phyloP scores from a whole-genome alignment of 2,797 vertebrate species.

The Dromococcyx pavoninus region DNA sequence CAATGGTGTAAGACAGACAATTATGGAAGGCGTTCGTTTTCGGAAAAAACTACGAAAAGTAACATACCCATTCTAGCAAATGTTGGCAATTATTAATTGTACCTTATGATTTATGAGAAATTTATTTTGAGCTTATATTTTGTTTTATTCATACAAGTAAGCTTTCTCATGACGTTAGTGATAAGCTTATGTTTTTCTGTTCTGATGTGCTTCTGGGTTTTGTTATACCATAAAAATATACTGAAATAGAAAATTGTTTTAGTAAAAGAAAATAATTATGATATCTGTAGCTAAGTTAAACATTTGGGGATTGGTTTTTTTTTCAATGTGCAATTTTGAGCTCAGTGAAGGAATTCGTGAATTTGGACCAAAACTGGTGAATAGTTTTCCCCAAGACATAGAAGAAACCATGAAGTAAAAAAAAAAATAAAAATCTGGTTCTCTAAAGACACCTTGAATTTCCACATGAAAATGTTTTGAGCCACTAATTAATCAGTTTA shows the following conservation, averaged over 20 bases:
- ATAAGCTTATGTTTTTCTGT: not conserved
- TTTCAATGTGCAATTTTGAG: not conserved
- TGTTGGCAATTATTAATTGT: not conserved
- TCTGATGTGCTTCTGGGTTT: not conserved
- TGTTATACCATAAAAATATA: not conserved
- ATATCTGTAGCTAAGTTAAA: not conserved
- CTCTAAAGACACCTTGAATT: not conserved
- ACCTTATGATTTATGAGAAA: not conserved
- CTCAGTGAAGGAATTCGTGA: not conserved
- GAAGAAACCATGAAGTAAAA: not conserved
- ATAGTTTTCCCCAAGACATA: not conserved
- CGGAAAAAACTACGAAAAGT: not conserved
- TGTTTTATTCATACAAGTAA: not conserved
- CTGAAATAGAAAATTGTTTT: not conserved
- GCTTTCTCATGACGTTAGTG: not conserved
- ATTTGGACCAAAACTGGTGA: not conserved
- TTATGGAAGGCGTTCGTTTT: not conserved
- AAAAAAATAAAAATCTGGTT: rapidly evolving
- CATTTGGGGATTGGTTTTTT: not conserved
- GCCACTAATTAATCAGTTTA: not conserved
- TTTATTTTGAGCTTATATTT: not conserved
- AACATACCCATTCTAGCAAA: not conserved
- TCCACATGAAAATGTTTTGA: not conserved
- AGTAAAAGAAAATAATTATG: not conserved
- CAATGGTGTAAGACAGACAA: not conserved